Evolutionary conservation across 2,797 vertebrate genomes (phyloP).

Genomic region (Poeciliopsis turneri): DNA sequence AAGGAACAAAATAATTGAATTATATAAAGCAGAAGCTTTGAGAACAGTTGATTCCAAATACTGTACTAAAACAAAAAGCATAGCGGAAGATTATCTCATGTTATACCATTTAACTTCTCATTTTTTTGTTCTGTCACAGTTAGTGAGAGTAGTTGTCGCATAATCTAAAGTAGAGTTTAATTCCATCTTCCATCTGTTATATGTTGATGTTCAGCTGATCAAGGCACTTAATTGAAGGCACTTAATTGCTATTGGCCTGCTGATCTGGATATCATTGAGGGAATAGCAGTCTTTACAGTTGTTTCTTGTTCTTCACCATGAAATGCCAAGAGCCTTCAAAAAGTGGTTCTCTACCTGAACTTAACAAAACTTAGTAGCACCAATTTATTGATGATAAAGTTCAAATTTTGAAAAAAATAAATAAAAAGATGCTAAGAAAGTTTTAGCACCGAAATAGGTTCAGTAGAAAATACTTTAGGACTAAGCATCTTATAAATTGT

Average conservation of each 20-base stretch:
- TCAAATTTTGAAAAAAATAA: background rate
- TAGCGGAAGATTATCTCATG: background rate
- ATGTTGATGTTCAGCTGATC: background rate
- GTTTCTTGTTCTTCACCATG: background rate
- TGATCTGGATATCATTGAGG: background rate
- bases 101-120: background rate
- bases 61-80: background rate
- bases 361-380: background rate
- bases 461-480: conserved; percentile 2
- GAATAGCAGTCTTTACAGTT: background rate
- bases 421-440: background rate
- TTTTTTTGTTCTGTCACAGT: no score
- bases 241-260: background rate
- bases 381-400: background rate
- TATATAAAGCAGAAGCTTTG: background rate
- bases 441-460: background rate
- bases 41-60: background rate
- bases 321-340: background rate
- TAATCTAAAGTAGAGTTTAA: background rate
- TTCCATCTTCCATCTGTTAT: background rate
- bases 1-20: background rate
- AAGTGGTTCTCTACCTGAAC: background rate
- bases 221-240: background rate
- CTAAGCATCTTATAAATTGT: background rate
- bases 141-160: no score